Conservation (phyloP, 2,888 invertebrate genomes). For the Homarus gammarus region DNA sequence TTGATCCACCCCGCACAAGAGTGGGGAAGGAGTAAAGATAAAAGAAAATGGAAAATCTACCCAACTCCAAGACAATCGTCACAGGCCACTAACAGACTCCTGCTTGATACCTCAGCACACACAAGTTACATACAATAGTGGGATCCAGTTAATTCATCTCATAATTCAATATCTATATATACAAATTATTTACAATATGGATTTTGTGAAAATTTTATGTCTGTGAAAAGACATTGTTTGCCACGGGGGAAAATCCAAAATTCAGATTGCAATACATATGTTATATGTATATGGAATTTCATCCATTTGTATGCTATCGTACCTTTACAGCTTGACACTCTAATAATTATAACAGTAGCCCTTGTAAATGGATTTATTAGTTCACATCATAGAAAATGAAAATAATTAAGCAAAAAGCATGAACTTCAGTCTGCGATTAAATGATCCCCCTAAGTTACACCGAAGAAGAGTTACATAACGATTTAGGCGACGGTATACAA, state of each 20-base stretch:
- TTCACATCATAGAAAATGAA: background rate
- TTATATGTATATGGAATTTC: background rate
- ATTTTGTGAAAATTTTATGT: background rate
- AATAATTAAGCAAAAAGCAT: conserved; percentile 1
- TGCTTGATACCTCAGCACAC: background rate
- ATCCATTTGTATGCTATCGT: background rate
- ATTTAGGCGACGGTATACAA: background rate
- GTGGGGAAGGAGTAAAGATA: too few relatives aligned
- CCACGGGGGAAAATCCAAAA: background rate
- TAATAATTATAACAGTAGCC: background rate
- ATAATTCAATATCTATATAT: conserved; percentile 18
- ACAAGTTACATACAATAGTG: background rate
- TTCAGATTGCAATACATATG: background rate
- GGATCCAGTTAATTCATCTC: background rate
- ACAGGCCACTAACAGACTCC: background rate
- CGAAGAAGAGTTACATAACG: background rate
- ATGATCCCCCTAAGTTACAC: conserved; percentile 4
- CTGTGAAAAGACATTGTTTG: background rate
- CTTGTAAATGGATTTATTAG: background rate
- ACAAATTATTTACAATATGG: conserved; percentile 13
- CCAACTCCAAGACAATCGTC: background rate
- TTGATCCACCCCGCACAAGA: too few relatives aligned
- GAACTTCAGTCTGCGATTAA: background rate
- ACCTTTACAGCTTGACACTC: background rate
- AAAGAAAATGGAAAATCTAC: background rate